These are phyloP conservation scores for Pyralis farinalis DNA, from an alignment of 2,888 invertebrate genomes.

Conservation along the genomic window DNA sequence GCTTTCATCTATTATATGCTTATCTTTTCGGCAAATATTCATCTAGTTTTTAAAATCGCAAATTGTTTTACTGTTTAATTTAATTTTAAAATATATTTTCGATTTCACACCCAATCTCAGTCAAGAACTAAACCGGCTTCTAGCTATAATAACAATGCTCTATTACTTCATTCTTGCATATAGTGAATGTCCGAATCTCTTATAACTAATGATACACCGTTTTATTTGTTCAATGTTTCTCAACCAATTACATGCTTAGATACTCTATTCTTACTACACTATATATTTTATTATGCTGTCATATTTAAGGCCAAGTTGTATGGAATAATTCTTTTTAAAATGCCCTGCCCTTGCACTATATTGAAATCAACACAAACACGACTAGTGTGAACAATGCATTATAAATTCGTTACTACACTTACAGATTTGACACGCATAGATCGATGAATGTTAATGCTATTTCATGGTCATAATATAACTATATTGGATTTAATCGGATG, in stretches of 20 bases:
- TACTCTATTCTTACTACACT: constrained; percentile 5
- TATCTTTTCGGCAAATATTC: too few species aligned
- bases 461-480: background rate
- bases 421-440: constrained; percentile 37
- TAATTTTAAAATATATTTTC: too few species aligned
- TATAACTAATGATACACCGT: background rate
- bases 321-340: constrained; percentile 1
- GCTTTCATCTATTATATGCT: too few species aligned
- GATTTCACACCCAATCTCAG: too few species aligned
- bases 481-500: background rate
- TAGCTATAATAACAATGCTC: too few species aligned
- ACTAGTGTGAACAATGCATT: constrained; percentile 40
- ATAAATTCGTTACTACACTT: constrained; percentile 46
- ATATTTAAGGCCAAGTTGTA: constrained; percentile 22
- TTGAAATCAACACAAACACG: constrained; percentile 30
- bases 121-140: too few species aligned
- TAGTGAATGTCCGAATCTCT: background rate
- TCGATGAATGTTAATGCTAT: constrained; percentile 16
- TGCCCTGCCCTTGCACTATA: constrained; percentile 46
- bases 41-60: too few species aligned
- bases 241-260: constrained; percentile 19
- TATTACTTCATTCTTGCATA: background rate
- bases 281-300: constrained; percentile 31
- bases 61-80: too few species aligned
- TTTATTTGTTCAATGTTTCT: constrained; percentile 17